phyloP scores from a whole-genome alignment of 2,113 vertebrate species.

The Amazona guildingii region DNA sequence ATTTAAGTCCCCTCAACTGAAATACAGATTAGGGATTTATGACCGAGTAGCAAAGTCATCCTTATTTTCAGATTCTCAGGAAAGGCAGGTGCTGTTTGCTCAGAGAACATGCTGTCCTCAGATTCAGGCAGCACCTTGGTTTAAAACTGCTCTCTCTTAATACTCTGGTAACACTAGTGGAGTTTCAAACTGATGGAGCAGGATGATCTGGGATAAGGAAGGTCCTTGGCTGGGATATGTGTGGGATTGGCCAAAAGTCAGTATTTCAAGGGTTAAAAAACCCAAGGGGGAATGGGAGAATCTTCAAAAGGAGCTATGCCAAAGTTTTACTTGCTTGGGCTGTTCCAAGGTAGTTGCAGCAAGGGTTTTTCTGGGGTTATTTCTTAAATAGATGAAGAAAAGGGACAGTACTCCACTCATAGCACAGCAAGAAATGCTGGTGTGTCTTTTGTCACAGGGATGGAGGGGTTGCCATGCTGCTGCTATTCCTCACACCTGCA shows the following conservation, averaged over 20 bases:
- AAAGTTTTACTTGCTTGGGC: neutral
- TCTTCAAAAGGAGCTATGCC: neutral
- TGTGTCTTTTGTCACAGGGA: neutral
- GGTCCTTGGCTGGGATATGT: neutral
- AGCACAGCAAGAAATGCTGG: neutral
- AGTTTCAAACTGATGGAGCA: neutral
- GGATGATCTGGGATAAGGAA: fast-evolving
- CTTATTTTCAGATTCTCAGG: neutral
- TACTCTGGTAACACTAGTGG: neutral
- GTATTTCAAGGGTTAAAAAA: neutral
- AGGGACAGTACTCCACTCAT: neutral
- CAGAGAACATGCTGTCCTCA: neutral
- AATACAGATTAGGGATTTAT: constrained; percentile 23
- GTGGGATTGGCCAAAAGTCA: neutral
- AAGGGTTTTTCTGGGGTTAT: neutral
- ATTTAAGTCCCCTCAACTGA: constrained; percentile 27
- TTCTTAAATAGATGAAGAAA: neutral
- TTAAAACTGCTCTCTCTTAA: neutral
- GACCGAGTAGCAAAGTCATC: neutral
- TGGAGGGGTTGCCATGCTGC: neutral
- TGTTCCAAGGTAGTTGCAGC: neutral
- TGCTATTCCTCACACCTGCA: neutral
- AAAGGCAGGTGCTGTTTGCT: neutral
- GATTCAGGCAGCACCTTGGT: neutral
- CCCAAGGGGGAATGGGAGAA: fast-evolving